Evolutionary conservation across 2,797 vertebrate species (phyloP).

Genomic region (Anas flavirostris): DNA sequence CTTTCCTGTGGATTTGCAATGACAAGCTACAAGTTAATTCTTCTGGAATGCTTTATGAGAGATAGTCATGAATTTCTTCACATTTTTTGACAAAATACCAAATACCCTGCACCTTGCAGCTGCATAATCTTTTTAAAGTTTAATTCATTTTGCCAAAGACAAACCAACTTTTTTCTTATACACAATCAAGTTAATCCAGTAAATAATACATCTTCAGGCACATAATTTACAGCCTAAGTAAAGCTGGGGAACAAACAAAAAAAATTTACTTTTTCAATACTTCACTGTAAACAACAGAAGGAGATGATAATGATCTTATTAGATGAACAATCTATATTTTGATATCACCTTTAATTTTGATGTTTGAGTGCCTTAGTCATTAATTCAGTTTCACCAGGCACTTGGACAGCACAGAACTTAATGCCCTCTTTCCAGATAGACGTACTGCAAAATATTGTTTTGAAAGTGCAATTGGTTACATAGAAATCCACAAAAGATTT

Average conservation of each 20-base stretch:
- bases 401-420: background rate
- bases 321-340: background rate
- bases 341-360: background rate
- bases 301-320: background rate
- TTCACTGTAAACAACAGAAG: background rate
- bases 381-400: background rate
- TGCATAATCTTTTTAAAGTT: constrained; percentile 27
- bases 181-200: background rate
- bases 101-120: background rate
- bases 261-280: background rate
- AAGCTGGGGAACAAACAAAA: background rate
- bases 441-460: background rate
- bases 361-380: background rate
- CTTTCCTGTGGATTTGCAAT: background rate
- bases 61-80: background rate
- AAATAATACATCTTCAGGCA: constrained; percentile 21
- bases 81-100: background rate
- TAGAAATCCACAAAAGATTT: background rate
- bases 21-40: constrained; percentile 10
- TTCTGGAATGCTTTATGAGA: background rate
- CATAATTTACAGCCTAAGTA: background rate
- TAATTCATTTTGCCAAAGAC: constrained; percentile 1
- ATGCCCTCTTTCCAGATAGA: background rate
- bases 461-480: background rate
- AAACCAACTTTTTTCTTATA: background rate